Evolutionary conservation across 1,140 invertebrate genomes (phyloP).

Genomic region (Zaprionus inermis): DNA sequence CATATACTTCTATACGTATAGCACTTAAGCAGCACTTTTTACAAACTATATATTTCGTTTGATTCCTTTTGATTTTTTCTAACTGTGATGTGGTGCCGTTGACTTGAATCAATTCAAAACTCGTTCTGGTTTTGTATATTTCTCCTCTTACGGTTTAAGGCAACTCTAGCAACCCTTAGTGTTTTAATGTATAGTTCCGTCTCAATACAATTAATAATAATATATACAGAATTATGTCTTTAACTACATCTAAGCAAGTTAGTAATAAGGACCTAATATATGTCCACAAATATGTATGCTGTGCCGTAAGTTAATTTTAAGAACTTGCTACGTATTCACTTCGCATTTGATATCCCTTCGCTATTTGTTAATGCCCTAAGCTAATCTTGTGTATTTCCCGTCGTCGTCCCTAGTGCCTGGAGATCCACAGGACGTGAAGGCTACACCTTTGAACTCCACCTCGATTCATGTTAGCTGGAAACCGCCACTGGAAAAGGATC

Average conservation of each 20-base stretch:
- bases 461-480: constrained; percentile 96
- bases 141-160: constrained; percentile 58
- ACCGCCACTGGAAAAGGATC: constrained; percentile 94
- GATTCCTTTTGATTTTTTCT: constrained; percentile 47
- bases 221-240: constrained; percentile 19
- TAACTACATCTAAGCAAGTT: constrained; percentile 52
- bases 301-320: constrained; percentile 47
- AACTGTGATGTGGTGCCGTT: constrained; percentile 78
- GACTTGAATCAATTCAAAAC: constrained; percentile 55
- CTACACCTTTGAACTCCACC: constrained; percentile 95
- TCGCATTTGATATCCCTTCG: not conserved
- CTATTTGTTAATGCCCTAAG: constrained; percentile 42
- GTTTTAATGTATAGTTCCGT: constrained; percentile 42
- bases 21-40: constrained; percentile 68
- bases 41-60: constrained; percentile 34
- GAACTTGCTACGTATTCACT: constrained; percentile 18
- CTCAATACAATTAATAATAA: not conserved
- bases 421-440: constrained; percentile 95
- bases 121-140: constrained; percentile 68
- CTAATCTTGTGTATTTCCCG: constrained; percentile 78
- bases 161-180: constrained; percentile 49
- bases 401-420: constrained; percentile 92
- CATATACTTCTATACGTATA: constrained; percentile 23
- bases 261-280: constrained; percentile 19
- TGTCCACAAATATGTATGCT: constrained; percentile 7